Evolutionary conservation across 2,797 vertebrate genomes (phyloP), one percentile per base, ranked within the genome.

Genomic region (Florisuga fusca): DNA sequence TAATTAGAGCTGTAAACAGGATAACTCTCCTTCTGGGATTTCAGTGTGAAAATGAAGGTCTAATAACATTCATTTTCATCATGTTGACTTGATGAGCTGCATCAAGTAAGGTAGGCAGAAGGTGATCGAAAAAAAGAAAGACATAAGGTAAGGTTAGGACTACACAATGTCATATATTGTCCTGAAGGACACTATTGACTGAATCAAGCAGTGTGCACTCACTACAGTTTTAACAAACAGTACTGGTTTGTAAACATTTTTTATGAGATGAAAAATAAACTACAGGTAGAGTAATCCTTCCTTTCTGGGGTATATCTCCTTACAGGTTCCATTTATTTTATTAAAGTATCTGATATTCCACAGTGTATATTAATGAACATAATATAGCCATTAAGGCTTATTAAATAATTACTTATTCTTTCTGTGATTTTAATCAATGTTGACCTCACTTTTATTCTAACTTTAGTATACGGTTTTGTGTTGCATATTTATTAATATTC

Each of bases 21-120:
- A 68, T 51, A 78, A 27, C 55, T 88, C 23, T 27, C 51, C 57
- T 89, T 90, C 68, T 0, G 19, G 61, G 75, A 87, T 68, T 90
- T 84, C 69, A 43, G 71, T 73, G 77, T 68, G 77, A 92, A 96
- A 84, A 87, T 16, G 15, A 85, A 87, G 20, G 64, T 41, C 74
- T 89, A 79, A 92, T 83, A 92, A 73, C 38, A 79, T 91, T 82
- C 41, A 71, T 94, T 93, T 94, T 94, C 74, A 50, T 90, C 67
- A 22, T 43, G 59, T 67, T 77, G 87, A 72, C 63, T 85, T 77
- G 53, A 82, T 43, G 31, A 66, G 31, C 23, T 0, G 72, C 91
- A 57, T 77, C 57, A 74, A 77, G 29, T 29, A 50, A 78, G 13
- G 43, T 33, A 74, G 57, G 25, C 29, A 87, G 77, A n/a, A 67